phyloP scores from a whole-genome alignment of 2,797 vertebrate genomes.

The Limosa lapponica region DNA sequence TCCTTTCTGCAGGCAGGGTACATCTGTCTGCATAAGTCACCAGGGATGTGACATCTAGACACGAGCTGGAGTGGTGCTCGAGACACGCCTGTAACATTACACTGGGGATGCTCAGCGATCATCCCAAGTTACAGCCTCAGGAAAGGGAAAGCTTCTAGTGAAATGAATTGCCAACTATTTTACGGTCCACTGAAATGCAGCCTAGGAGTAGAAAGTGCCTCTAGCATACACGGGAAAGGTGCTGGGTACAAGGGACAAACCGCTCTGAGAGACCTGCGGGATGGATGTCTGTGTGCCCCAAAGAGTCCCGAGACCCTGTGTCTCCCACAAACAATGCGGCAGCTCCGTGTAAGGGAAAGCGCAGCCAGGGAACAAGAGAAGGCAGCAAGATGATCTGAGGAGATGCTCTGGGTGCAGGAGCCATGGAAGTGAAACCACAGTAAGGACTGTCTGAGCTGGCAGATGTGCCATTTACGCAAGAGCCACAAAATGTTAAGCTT shows the following conservation, averaged over 20 bases:
- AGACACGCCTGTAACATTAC: accelerated
- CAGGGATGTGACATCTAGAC: not conserved
- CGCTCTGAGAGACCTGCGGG: not conserved
- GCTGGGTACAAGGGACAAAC: not conserved
- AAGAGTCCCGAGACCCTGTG: not conserved
- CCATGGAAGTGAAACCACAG: not conserved
- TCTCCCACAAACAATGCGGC: accelerated
- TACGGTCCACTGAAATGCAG: not conserved
- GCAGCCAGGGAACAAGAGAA: not conserved
- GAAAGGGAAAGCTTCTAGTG: not conserved
- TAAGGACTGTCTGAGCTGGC: not conserved
- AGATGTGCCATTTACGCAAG: not conserved
- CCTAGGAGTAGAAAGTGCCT: not conserved
- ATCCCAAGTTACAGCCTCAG: accelerated
- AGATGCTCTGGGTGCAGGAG: not conserved
- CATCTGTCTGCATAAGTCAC: not conserved
- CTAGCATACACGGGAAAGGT: accelerated
- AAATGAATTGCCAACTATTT: not conserved
- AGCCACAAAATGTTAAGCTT: not conserved
- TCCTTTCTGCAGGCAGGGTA: not conserved
- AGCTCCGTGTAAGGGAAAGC: not conserved
- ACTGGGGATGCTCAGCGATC: not conserved
- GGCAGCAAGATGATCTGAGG: not conserved
- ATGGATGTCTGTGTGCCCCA: not conserved
- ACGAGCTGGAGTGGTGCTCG: accelerated